These are phyloP conservation scores for Cebidichthys violaceus DNA, from an alignment of 2,113 vertebrate species.

Conservation along the genomic window DNA sequence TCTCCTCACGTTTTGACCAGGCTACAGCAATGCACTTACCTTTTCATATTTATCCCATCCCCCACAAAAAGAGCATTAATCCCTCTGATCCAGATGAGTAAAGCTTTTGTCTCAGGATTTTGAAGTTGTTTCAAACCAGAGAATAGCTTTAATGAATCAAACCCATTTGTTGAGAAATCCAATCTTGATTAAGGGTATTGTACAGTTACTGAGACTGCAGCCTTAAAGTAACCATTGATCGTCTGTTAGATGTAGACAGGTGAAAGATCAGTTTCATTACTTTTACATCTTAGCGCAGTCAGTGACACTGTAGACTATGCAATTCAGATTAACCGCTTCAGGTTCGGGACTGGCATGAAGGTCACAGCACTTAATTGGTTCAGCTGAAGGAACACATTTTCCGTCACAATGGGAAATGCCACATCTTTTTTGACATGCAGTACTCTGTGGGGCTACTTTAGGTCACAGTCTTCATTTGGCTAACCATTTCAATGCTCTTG, in stretches of 20 bases:
- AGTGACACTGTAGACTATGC: constrained; percentile 13
- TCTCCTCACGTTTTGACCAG: constrained; percentile 8
- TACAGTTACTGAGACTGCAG: not conserved
- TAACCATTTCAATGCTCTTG: constrained; percentile 1
- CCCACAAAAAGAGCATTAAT: not conserved
- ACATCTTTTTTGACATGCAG: constrained; percentile 1
- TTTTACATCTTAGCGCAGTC: constrained; percentile 37
- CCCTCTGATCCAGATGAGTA: not conserved
- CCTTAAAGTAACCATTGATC: constrained; percentile 29
- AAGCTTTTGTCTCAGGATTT: not conserved
- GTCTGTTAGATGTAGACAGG: constrained; percentile 18
- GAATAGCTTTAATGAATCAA: not conserved
- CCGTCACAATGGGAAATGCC: constrained; percentile 19
- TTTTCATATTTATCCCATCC: not conserved
- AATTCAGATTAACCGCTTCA: constrained; percentile 43
- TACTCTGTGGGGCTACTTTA: not conserved
- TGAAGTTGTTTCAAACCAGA: not conserved
- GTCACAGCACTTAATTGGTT: constrained; percentile 40
- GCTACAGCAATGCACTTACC: not conserved
- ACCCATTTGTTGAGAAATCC: not conserved
- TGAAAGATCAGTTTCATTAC: constrained; percentile 51
- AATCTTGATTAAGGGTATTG: not conserved
- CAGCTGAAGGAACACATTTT: constrained; percentile 15
- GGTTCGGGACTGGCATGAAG: constrained; percentile 17
- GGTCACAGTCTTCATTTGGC: not conserved